Conservation (phyloP, 2,797 vertebrate species). For the Gobionotothen gibberifrons region DNA sequence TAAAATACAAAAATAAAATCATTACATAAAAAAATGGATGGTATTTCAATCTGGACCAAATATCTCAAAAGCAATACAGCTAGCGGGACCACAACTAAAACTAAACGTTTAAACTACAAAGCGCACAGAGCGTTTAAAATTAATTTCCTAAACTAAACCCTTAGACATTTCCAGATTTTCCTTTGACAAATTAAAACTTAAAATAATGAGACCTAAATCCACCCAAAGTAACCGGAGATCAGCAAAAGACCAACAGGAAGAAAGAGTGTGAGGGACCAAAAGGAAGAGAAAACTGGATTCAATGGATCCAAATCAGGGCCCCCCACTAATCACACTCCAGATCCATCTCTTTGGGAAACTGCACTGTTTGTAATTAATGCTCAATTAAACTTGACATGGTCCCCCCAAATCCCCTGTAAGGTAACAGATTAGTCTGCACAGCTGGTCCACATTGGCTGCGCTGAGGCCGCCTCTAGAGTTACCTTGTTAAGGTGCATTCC, state of each 20-base stretch:
- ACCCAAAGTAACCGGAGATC: slow-evolving; percentile 23
- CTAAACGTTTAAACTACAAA: neutral
- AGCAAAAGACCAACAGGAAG: slow-evolving; percentile 36
- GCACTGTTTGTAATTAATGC: slow-evolving; percentile 82
- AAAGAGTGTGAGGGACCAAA: slow-evolving; percentile 28
- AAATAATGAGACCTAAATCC: neutral
- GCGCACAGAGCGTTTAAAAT: too few relatives aligned
- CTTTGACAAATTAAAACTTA: neutral
- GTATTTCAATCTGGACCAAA: neutral
- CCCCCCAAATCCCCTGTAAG: slow-evolving; percentile 77
- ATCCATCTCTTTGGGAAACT: slow-evolving; percentile 65
- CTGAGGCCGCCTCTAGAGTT: slow-evolving; percentile 72
- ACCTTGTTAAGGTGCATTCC: slow-evolving; percentile 73
- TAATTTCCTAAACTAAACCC: neutral
- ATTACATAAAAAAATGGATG: too few relatives aligned
- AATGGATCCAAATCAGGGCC: slow-evolving; percentile 36
- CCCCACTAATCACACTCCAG: slow-evolving; percentile 61
- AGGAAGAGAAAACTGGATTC: slow-evolving; percentile 9
- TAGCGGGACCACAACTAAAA: neutral
- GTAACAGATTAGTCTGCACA: slow-evolving; percentile 80
- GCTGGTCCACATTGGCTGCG: slow-evolving; percentile 78
- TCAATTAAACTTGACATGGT: slow-evolving; percentile 77
- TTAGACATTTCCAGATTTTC: slow-evolving; percentile 5
- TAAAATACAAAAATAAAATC: too few relatives aligned
- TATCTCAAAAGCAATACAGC: neutral